A percentile compares a stretch with the other conserved stretches of the same genome.
These are phyloP conservation scores for Aurelia sp. DNA, from an alignment of 30 jellyfish, hydroid and myxozoan genomes.

Conservation along the genomic window DNA sequence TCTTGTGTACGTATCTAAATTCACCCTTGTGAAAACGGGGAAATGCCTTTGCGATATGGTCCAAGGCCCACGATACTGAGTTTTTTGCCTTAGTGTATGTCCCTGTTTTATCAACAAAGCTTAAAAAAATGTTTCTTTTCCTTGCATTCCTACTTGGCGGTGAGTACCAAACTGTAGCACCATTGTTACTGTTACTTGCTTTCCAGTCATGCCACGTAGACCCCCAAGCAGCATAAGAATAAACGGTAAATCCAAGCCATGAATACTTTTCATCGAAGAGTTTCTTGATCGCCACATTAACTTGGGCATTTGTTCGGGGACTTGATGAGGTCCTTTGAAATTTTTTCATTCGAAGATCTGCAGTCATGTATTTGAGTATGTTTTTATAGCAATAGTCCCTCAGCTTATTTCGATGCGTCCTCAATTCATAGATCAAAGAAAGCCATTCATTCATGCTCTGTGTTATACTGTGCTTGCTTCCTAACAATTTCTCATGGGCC, in stretches of 20 bases:
- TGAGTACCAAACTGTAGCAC: constrained; percentile 21
- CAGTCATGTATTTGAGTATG: not conserved
- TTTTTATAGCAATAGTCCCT: constrained; percentile 22
- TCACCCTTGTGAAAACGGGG: too few relatives aligned
- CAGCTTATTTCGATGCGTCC: not conserved
- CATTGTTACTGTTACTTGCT: not conserved
- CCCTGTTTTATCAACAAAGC: constrained; percentile 32
- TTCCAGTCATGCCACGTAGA: not conserved
- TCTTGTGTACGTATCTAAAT: not conserved
- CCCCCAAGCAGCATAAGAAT: constrained; percentile 26
- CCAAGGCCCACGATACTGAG: too few relatives aligned
- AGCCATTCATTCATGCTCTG: constrained; percentile 44
- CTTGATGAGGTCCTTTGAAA: constrained; percentile 11
- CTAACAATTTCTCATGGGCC: constrained; percentile 46
- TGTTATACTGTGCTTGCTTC: constrained; percentile 33
- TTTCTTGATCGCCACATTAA: not conserved
- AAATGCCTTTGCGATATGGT: too few relatives aligned
- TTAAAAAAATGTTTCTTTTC: constrained; percentile 30
- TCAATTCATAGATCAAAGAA: constrained; percentile 8
- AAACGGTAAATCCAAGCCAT: constrained; percentile 23
- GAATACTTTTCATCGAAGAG: constrained; percentile 36
- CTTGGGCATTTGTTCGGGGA: constrained; percentile 13
- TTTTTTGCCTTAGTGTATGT: constrained; percentile 1
- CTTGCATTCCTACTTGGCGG: constrained; percentile 27
- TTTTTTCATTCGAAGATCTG: constrained; percentile 12